These are phyloP conservation scores for Anser brachyrhynchus DNA, from an alignment of 2,113 vertebrate species.

Conservation along the genomic window DNA sequence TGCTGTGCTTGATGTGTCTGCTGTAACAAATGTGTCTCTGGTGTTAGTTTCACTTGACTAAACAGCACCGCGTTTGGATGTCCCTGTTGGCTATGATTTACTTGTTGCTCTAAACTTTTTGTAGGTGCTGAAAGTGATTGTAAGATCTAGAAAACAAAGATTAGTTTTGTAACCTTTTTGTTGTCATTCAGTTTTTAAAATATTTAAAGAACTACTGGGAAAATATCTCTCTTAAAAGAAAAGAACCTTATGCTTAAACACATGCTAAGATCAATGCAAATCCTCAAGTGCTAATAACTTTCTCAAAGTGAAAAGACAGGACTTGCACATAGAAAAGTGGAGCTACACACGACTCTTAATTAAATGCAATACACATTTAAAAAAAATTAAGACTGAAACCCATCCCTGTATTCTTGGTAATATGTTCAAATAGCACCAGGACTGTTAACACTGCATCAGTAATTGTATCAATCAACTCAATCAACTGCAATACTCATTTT, in stretches of 20 bases:
- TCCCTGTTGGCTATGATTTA: slow-evolving; percentile 83
- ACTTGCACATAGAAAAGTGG: background rate
- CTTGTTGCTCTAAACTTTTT: slow-evolving; percentile 88
- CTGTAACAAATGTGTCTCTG: slow-evolving; percentile 84
- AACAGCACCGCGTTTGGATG: slow-evolving; percentile 81
- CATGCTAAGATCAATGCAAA: background rate
- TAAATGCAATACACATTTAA: background rate
- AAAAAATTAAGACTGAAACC: background rate
- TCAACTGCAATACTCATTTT: background rate
- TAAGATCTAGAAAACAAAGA: slow-evolving; percentile 83
- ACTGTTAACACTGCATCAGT: background rate
- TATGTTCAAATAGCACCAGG: background rate
- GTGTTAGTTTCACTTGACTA: slow-evolving; percentile 75
- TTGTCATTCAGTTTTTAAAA: background rate
- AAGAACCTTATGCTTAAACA: background rate
- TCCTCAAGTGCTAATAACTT: background rate
- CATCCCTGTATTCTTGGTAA: background rate
- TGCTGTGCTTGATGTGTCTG: slow-evolving; percentile 80
- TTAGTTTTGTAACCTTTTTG: slow-evolving; percentile 42
- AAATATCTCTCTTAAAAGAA: slow-evolving; percentile 12
- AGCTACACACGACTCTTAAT: background rate
- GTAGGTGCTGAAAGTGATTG: slow-evolving; percentile 90
- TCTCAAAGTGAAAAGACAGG: background rate
- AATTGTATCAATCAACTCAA: background rate
- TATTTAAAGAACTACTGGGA: slow-evolving; percentile 37